phyloP scores from a whole-genome alignment of 2,113 vertebrate species.

The Aix galericulata region DNA sequence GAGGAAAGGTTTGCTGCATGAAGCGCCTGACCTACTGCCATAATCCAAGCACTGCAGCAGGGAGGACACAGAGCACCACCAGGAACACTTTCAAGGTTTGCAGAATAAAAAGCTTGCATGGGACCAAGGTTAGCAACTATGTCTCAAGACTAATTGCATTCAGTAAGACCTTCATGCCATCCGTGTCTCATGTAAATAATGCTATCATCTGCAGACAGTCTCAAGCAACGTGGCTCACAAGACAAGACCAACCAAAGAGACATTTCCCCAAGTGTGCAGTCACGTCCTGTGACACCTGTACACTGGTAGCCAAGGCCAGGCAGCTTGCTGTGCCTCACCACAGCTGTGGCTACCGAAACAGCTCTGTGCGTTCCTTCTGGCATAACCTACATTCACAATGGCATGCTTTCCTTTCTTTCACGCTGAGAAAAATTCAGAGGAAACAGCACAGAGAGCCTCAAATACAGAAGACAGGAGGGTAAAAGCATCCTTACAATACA shows the following conservation, averaged over 20 bases:
- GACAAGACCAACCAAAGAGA: neutral
- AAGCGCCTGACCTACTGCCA: neutral
- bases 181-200: neutral
- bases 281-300: neutral
- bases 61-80: neutral
- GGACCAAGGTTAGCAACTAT: neutral
- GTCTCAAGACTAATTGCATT: neutral
- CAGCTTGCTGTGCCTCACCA: neutral
- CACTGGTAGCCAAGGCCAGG: neutral
- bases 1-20: neutral
- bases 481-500: neutral
- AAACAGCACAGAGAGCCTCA: neutral
- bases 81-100: neutral
- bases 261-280: neutral
- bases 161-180: neutral
- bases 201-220: neutral
- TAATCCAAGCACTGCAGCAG: neutral
- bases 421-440: neutral
- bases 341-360: constrained; percentile 26
- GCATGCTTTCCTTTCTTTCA: neutral
- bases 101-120: neutral
- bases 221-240: neutral
- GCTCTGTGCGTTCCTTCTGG: neutral
- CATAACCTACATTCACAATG: neutral
- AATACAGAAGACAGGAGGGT: neutral